Evolutionary conservation across 2,888 invertebrate species (phyloP), one percentile per base, ranked within the genome.

Genomic region (Pseudoips prasinana): DNA sequence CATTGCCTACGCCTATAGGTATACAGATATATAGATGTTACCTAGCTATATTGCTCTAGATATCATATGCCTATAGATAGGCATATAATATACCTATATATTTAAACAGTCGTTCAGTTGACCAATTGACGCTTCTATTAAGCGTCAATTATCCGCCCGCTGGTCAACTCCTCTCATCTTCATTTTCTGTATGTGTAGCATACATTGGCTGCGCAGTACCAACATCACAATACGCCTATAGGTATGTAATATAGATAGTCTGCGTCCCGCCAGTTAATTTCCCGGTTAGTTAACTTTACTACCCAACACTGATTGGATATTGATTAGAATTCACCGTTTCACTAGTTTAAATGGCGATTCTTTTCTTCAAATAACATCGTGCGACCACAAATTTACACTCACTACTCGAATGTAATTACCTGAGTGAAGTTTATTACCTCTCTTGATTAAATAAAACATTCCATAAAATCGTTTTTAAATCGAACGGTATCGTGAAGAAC

Each of bases 251-350:
- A 14, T 5, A 14, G 14, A 14, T 5, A 14, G 14, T 14, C 14
- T 14, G 3, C 14, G 14, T 14, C 14, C 14, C 14, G 14, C 14
- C 68, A 75, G 70, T 84, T 85, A 87, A 88, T 88, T 88, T 88
- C 85, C 58, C 86, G 88, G 73, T 88, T 82, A 85, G 87, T 88
- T 88, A 87, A 85, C 76, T 88, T 88, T 87, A 87, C 76, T 63
- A 58, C 83, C 63, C 46, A 41, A 56, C 72, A 59, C 69, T 86
- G 88, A 88, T 88, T 87, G 87, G 82, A 84, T 78, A 84, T 87
- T 87, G 87, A 88, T 87, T 88, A 87, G 83, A 86, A 76, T 59
- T 71, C 69, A 64, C 67, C 66, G 75, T 83, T 82, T 75, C 79
- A 72, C 73, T 61, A 59, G 69, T 80, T 76, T 73, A 80, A 82